Conservation (phyloP, 1,140 invertebrate genomes). For the Meteorus sp. region DNA sequence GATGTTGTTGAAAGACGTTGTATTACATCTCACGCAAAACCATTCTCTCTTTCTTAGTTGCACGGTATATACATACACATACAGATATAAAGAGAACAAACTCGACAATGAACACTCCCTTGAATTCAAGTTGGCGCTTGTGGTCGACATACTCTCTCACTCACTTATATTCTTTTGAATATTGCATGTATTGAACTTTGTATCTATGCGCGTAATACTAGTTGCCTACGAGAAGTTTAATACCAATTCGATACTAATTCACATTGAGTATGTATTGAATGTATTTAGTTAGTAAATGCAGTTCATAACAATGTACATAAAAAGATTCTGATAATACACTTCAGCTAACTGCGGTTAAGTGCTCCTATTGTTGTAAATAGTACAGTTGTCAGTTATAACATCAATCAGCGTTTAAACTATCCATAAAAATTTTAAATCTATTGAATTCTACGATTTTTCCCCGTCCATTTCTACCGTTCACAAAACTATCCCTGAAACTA, state of each 20-base stretch:
- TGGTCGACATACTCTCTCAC: not conserved
- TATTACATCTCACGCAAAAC: not conserved
- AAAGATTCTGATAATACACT: no score
- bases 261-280: not conserved
- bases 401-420: no score
- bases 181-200: no score
- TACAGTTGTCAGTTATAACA: no score
- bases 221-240: conserved; percentile 5
- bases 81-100: not conserved
- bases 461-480: no score
- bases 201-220: not conserved
- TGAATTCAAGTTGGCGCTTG: not conserved
- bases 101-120: conserved; percentile 4
- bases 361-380: no score
- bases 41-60: not conserved
- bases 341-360: no score
- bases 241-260: conserved; percentile 1
- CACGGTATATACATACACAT: not conserved
- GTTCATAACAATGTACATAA: no score
- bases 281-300: not conserved
- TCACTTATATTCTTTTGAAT: not conserved
- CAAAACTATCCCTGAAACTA: no score
- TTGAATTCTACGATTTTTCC: no score
- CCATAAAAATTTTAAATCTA: no score
- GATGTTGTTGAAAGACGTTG: conserved; percentile 6